phyloP scores from a whole-genome alignment of 2,113 vertebrate genomes.

The Lagenorhynchus albirostris region DNA sequence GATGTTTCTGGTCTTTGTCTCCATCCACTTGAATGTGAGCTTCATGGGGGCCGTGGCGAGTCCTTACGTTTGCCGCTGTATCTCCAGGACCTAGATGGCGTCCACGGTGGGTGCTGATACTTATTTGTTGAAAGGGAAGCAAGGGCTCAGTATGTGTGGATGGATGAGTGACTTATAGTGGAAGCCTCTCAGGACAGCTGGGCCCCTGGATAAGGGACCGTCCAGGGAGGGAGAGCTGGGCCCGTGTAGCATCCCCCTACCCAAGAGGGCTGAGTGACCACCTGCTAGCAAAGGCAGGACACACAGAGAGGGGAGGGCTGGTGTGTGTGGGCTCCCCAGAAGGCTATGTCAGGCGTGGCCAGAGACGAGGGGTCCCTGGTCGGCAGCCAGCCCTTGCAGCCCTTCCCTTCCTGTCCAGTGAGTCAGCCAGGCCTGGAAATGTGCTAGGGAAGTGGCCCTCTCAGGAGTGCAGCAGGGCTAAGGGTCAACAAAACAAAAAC shows the following conservation, averaged over 20 bases:
- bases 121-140: background rate
- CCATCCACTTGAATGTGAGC: background rate
- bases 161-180: background rate
- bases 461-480: background rate
- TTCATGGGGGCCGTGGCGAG: background rate
- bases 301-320: background rate
- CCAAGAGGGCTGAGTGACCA: background rate
- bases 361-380: background rate
- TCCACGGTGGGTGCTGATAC: background rate
- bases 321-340: background rate
- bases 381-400: background rate
- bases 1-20: background rate
- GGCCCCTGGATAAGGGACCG: background rate
- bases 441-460: background rate
- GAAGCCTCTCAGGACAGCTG: background rate
- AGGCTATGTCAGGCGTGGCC: background rate
- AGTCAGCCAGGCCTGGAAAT: slow-evolving; percentile 21
- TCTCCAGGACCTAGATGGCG: background rate
- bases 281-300: background rate
- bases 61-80: background rate
- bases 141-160: background rate
- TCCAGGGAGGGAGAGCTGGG: background rate
- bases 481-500: slow-evolving; percentile 29
- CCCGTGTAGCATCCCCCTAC: background rate
- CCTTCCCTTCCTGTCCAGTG: slow-evolving; percentile 40